A percentile compares a stretch with the other conserved stretches of the same genome.
Conservation (phyloP, 2,797 vertebrate genomes). For the Oryzias sinensis region DNA sequence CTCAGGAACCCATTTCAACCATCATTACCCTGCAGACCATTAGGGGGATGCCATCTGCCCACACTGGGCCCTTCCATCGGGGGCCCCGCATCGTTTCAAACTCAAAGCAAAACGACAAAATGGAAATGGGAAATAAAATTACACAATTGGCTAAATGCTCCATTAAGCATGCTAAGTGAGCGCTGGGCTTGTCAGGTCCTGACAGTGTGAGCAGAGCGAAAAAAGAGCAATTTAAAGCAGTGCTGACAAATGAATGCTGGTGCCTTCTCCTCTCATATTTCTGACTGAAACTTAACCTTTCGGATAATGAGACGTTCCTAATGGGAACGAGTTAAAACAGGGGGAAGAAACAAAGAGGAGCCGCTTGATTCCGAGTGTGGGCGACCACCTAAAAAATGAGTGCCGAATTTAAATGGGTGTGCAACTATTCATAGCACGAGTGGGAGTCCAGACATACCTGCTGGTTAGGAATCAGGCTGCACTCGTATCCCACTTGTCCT, state of each 20-base stretch:
- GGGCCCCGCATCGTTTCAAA: conserved; percentile 69
- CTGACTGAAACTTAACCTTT: conserved; percentile 34
- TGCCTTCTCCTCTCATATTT: conserved; percentile 35
- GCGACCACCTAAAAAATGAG: conserved; percentile 18
- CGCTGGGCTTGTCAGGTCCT: conserved; percentile 51
- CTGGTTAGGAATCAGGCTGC: conserved; percentile 6
- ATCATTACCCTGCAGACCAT: conserved; percentile 82
- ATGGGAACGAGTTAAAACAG: conserved; percentile 21
- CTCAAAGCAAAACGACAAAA: conserved; percentile 66
- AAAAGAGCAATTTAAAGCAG: conserved; percentile 44
- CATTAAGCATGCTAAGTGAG: conserved; percentile 76
- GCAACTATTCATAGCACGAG: conserved; percentile 22
- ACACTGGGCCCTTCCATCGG: conserved; percentile 34
- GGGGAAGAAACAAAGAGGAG: not conserved
- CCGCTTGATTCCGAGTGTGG: conserved; percentile 23
- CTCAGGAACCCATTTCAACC: conserved; percentile 79
- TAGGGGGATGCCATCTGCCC: conserved; percentile 74
- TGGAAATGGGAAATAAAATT: conserved; percentile 83
- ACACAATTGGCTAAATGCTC: conserved; percentile 74
- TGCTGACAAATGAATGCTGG: conserved; percentile 44
- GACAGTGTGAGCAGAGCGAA: conserved; percentile 50
- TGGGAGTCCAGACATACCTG: conserved; percentile 25
- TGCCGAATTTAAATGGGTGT: conserved; percentile 39
- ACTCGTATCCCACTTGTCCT: conserved; percentile 24
- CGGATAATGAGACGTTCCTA: conserved; percentile 50